These are phyloP conservation scores for Gerris buenoi DNA, from an alignment of 1,140 invertebrate species.

Conservation along the genomic window DNA sequence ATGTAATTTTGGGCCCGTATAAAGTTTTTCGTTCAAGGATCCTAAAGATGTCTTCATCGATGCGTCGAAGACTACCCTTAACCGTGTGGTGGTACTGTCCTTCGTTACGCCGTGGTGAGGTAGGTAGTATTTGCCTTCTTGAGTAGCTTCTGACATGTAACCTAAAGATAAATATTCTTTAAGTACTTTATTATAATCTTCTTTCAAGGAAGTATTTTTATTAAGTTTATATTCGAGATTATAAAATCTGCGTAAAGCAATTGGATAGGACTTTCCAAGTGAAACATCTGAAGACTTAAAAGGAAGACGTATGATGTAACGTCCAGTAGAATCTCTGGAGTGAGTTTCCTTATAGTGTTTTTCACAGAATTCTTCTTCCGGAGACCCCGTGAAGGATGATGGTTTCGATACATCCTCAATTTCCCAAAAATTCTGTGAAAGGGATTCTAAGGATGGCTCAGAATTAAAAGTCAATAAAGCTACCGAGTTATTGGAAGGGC, in stretches of 20 bases:
- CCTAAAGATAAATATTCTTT: slow-evolving; percentile 1
- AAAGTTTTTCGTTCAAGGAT: neutral
- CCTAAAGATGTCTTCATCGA: neutral
- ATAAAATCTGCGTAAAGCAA: slow-evolving; percentile 4
- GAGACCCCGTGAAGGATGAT: neutral
- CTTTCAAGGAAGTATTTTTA: neutral
- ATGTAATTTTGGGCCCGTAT: neutral
- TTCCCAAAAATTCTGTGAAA: neutral
- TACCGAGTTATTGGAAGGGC: neutral
- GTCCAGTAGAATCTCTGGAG: neutral
- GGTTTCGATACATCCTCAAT: neutral
- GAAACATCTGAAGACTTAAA: neutral
- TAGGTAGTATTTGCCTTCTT: neutral
- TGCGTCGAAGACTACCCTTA: neutral
- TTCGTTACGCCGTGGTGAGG: neutral
- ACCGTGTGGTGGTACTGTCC: neutral
- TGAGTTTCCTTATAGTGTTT: neutral
- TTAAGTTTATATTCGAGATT: neutral
- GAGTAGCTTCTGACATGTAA: neutral
- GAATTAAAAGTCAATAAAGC: neutral
- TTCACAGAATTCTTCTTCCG: neutral
- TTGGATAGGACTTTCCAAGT: neutral
- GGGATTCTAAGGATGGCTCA: neutral
- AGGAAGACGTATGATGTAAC: slow-evolving; percentile 4
- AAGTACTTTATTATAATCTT: neutral